A percentile compares a stretch with the other conserved stretches of the same genome.
Conservation (phyloP, 2,797 vertebrate genomes). For the Chelmon rostratus region DNA sequence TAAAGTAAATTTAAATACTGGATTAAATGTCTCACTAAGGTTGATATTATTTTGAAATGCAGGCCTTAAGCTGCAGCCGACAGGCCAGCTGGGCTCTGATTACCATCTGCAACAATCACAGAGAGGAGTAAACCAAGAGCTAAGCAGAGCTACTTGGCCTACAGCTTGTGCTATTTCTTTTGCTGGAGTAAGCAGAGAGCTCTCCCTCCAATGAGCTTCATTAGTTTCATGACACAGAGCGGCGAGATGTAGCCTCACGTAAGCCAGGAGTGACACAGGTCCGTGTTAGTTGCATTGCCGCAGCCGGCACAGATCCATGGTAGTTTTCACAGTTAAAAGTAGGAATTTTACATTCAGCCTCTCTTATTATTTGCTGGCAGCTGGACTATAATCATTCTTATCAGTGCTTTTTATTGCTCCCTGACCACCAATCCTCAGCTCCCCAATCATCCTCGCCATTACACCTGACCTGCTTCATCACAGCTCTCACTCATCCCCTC, state of each 20-base stretch:
- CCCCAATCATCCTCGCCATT: slow-evolving; percentile 77
- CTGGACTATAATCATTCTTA: slow-evolving; percentile 77
- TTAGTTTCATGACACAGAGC: slow-evolving; percentile 53
- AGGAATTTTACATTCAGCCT: slow-evolving; percentile 58
- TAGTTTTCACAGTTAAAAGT: slow-evolving; percentile 57
- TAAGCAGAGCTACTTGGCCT: slow-evolving; percentile 54
- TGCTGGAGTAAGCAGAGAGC: slow-evolving; percentile 48
- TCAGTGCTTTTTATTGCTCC: slow-evolving; percentile 76
- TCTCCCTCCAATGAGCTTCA: slow-evolving; percentile 51
- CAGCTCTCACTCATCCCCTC: slow-evolving; percentile 70
- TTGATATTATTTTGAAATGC: slow-evolving; percentile 66
- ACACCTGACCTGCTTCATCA: slow-evolving; percentile 79
- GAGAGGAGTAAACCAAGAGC: slow-evolving; percentile 61
- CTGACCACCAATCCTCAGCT: slow-evolving; percentile 74
- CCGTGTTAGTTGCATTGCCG: slow-evolving; percentile 43
- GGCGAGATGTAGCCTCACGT: slow-evolving; percentile 10
- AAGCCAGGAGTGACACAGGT: slow-evolving; percentile 53
- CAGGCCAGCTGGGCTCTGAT: slow-evolving; percentile 72
- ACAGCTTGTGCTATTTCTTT: slow-evolving; percentile 63
- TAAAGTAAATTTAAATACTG: slow-evolving; percentile 41
- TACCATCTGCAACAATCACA: slow-evolving; percentile 76
- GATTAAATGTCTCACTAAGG: slow-evolving; percentile 49
- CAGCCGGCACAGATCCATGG: slow-evolving; percentile 28
- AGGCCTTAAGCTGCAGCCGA: slow-evolving; percentile 57
- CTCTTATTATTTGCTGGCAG: slow-evolving; percentile 71